Base-by-base conservation (phyloP, 2,888 invertebrate genomes). In the Mermis nigrescens region DNA sequence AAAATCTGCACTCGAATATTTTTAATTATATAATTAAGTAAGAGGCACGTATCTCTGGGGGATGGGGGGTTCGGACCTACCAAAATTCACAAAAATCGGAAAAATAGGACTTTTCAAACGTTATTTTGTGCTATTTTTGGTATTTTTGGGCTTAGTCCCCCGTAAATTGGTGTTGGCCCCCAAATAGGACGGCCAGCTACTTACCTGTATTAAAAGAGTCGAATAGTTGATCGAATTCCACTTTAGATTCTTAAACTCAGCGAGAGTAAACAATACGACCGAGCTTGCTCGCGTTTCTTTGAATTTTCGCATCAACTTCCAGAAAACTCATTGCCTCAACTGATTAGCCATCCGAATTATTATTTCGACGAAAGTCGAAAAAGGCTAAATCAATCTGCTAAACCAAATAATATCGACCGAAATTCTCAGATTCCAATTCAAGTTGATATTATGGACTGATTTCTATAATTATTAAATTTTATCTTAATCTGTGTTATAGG, bases 261-360 rank as follows among this genome's bases (percentile, higher is more conserved):
- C 4, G 62, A 64, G 38, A 32, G 29, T 2, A 54, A 61, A 55
- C 63, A 62, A 2, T 68, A 61, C 61, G 69, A 70, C 62, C 63
- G 63, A 54, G 70, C 70, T 0, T 70, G 70, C 61, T 66, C 69
- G 1, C 66, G 66, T 22, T 64, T 62, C 59, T 70, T 70, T 58
- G 70, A 70, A 60, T 63, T 58, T 59, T 61, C 64, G 1, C 70
- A 70, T 59, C 61, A 64, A 26, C 61, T 69, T 62, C 64, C 65
- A 19, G 66, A 66, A 19, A 68, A 66, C 1, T 64, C 61, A 2
- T 63, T 70, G 38, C 66, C 65, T 2, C 59, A 60, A n/a, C 58
- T 68, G 1, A 70, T 71, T 61, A 66, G 68, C n/a, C 69, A 70
- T 61, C 71, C 71, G 3, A 71, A 71, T 62, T 65, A 70, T 57